Evolutionary conservation across 2,888 invertebrate genomes (phyloP), one percentile per base, ranked within the genome.

Genomic region (Ceriagrion tenellum): DNA sequence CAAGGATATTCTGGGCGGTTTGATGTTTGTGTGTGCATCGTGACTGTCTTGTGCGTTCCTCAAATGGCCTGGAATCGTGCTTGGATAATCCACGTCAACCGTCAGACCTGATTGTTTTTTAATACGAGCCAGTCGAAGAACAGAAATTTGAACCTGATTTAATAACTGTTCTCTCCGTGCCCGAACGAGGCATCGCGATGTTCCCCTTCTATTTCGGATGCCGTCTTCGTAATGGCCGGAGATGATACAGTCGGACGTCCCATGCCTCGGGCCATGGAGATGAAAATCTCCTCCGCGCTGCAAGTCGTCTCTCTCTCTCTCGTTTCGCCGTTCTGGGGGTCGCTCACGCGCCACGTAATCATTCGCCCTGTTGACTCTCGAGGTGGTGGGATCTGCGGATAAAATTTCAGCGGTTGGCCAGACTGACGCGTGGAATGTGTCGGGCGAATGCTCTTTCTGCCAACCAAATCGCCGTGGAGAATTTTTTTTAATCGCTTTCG

Each of bases 401-500:
- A 35, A 81, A 81, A 81, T 81, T 81, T 30, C 26, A 81, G 81
- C 18, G 81, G 81, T 81, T 81, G 81, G 81, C 81, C 81, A 81
- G n/a, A 81, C 81, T 81, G 81, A n/a, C 81, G 81, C 81, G 81
- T 81, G 81, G 81, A 81, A 81, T 81, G 30, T 81, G 81, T 81
- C 35, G 81, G 81, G 35, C 81, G 81, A 81, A 81, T 81, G 81
- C 81, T 13, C 81, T 81, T 18, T 30, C 81, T 81, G 35, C 81
- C 81, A 81, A 35, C 81, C 81, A 35, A 30, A 35, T 81, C 81
- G 81, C 81, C 81, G 81, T 3, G 30, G 81, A 81, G 13, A 30
- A 30, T 35, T 81, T 81, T 69, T 69, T 81, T 81, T 81, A 30
- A 35, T 81, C 81, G 81, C 35, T 35, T 0, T 35, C 81, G 35